Evolutionary conservation across 2,888 invertebrate species (phyloP), one percentile per base, ranked within the genome.

Genomic region (Congeria kusceri): DNA sequence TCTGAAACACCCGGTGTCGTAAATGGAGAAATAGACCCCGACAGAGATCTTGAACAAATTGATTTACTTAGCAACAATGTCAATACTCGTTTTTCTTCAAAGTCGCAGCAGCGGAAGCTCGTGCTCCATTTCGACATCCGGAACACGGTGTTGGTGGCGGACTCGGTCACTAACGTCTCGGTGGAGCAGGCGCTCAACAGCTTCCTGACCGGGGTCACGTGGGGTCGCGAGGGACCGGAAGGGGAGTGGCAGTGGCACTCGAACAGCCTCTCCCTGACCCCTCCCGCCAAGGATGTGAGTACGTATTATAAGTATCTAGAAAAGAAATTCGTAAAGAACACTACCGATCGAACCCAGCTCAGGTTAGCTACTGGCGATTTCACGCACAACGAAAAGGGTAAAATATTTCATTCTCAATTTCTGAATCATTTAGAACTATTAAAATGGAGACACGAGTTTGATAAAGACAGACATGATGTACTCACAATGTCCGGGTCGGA

Each of bases 181-280:
- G 91, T 93, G 49, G 92, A 92, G 73, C 91, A 92, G 69, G 93
- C 92, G 2, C 86, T 93, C n/a, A 93, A 93, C 78, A 91, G 91
- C 64, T 93, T 92, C 83, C 87, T 93, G 25, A 92, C 93, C 0
- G 92, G 93, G 1, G 93, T 93, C 11, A 88, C 89, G 3, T 93
- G 93, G 93, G 93, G 93, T 3, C 82, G 83, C 28, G 88, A 84
- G 28, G 72, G 72, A 7, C 76, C 83, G 20, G 72, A 88, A 0
- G 90, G 88, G 0, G 69, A 73, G 13, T 93, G 92, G 92, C 64
- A 70, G 32, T 93, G 92, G 92, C 77, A 88, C 66, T 90, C 90
- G 11, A 87, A 90, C 61, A 58, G 74, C 20, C 91, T 92, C 0
- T 90, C 91, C 3, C 82, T 92, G 20, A 85, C 81, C 5, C 87